Evolutionary conservation across 2,888 invertebrate species (phyloP).

Genomic region (Frankliniella fusca): DNA sequence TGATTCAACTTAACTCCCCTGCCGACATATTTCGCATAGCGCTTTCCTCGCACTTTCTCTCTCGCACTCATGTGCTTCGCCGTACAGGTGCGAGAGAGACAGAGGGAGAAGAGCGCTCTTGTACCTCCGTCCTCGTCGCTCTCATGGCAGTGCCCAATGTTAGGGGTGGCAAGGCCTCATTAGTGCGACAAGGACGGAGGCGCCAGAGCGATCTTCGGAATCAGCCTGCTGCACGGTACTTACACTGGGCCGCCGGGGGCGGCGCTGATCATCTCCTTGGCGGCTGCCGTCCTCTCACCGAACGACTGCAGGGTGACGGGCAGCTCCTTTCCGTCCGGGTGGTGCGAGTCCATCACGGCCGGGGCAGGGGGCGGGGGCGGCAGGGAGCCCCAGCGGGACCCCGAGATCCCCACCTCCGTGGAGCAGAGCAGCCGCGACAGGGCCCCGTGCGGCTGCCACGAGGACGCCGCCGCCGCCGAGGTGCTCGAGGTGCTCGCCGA

Average conservation of each 20-base stretch:
- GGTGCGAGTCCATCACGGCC: no score
- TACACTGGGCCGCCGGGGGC: slow-evolving; percentile 7
- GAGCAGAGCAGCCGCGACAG: not conserved
- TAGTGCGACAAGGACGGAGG: no score
- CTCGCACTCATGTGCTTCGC: no score
- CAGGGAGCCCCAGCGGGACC: not conserved
- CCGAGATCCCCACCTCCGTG: not conserved
- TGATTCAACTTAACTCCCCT: no score
- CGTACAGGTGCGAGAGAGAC: no score
- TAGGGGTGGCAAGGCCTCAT: no score
- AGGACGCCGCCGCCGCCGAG: not conserved
- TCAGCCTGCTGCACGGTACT: not conserved
- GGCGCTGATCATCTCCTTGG: not conserved
- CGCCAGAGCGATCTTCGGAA: no score
- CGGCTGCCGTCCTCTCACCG: not conserved
- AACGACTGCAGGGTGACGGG: not conserved
- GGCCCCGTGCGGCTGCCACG: not conserved
- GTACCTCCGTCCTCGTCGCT: no score
- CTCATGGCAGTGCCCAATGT: no score
- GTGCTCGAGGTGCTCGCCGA: not conserved
- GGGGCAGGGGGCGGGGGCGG: not conserved
- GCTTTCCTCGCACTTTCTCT: no score
- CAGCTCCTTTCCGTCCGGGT: not conserved
- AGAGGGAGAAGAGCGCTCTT: no score
- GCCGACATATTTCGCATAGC: no score